Percentiles rank a stretch among this genome's conserved stretches.
phyloP scores from a whole-genome alignment of 2,113 vertebrate species.

The Mobula hypostoma region DNA sequence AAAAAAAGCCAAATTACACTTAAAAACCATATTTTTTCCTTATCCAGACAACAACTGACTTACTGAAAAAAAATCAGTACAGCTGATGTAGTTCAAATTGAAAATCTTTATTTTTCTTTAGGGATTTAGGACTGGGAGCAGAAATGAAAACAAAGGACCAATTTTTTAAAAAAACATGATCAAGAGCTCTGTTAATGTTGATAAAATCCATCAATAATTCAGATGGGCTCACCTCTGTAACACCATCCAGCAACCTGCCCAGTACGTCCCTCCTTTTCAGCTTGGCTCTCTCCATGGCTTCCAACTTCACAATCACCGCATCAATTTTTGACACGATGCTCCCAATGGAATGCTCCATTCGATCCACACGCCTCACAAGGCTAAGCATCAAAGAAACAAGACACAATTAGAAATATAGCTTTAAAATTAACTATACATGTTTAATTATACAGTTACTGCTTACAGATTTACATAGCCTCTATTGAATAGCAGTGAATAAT shows the following conservation, averaged over 20 bases:
- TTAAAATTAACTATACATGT: neutral
- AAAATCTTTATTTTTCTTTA: neutral
- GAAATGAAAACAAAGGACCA: neutral
- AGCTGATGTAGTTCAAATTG: neutral
- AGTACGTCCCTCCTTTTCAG: slow-evolving; percentile 87
- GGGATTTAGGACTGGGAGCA: neutral
- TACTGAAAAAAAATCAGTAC: neutral
- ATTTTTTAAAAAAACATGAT: neutral
- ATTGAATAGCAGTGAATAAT: neutral
- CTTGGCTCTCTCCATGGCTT: slow-evolving; percentile 87
- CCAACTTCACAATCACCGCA: slow-evolving; percentile 89
- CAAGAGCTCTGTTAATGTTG: neutral
- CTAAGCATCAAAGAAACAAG: slow-evolving; percentile 52
- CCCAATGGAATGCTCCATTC: slow-evolving; percentile 96
- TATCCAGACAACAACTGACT: neutral
- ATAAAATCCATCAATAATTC: neutral
- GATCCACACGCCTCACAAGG: slow-evolving; percentile 84
- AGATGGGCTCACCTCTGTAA: slow-evolving; percentile 69
- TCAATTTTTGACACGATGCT: slow-evolving; percentile 97
- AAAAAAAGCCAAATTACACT: neutral
- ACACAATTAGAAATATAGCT: neutral
- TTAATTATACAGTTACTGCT: neutral
- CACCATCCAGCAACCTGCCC: slow-evolving; percentile 77
- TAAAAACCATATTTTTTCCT: neutral
- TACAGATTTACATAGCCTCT: neutral